Evolutionary conservation across 2,113 vertebrate genomes (phyloP), one percentile per base, ranked within the genome.

Genomic region (Heterochromis multidens): DNA sequence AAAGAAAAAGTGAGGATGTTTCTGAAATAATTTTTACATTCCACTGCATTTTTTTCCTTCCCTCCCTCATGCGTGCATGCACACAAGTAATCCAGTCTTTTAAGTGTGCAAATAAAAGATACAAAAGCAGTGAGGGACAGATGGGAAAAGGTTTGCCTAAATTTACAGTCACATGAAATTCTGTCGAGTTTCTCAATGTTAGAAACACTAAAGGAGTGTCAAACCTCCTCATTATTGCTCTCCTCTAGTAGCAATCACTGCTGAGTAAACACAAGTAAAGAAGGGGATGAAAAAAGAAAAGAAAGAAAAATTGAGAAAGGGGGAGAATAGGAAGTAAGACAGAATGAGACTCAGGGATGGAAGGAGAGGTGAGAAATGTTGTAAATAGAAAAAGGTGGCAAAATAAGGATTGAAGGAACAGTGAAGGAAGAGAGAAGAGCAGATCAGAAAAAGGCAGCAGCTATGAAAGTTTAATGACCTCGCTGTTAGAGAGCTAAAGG

Each of bases 391-490:
- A 62, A 62, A 46, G 57, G 16, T 40, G 13, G 25, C 16, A 12
- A 56, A 79, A 25, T 1, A 43, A 58, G 17, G 23, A 49, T 21
- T 23, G n/a, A 52, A 7, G 27, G 11, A 52, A 79, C 57, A 2
- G 11, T 35, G 16, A 54, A 59, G 29, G 33, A 31, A 19, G 35
- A 23, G 19, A 72, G 23, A 11, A 76, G 56, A 59, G 29, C 25
- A 59, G 31, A 65, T 57, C 79, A 90, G 89, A 80, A 88, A 91
- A 91, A 93, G 85, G 83, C 78, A 91, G 79, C 79, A 74, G 82
- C 85, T 79, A 93, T 95, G 65, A 93, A 95, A 93, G 82, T 93
- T 92, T 94, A 95, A 94, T 93, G 89, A 23, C 59, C 63, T 70
- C 7, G 7, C 83, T 87, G 92, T 85, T 92, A 89, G 87, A 17